Evolutionary conservation across 2,888 invertebrate species (phyloP).

Genomic region (Agriotes lineatus): DNA sequence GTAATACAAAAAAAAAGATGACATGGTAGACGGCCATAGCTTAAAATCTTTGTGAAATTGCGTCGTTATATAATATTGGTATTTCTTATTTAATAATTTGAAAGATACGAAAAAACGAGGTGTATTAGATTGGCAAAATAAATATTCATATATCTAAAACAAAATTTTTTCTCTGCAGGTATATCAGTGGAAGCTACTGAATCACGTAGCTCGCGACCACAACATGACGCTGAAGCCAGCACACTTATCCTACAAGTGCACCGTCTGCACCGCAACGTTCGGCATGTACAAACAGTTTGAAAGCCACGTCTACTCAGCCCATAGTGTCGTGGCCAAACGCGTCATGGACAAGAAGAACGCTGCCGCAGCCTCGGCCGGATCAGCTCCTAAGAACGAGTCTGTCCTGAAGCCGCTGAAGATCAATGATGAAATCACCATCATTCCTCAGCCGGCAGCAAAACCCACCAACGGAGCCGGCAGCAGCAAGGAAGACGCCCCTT

Average conservation of each 20-base stretch:
- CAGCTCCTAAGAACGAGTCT: conserved; percentile 70
- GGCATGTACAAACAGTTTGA: conserved; percentile 96
- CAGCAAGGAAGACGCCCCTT: conserved; percentile 43
- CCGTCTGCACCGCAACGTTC: conserved; percentile 94
- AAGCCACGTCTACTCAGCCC: conserved; percentile 93
- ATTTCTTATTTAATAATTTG: too few relatives aligned
- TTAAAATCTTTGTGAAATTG: too few relatives aligned
- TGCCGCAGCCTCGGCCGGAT: conserved; percentile 60
- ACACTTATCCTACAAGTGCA: conserved; percentile 94
- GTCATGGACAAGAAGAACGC: conserved; percentile 81
- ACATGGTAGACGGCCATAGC: too few relatives aligned
- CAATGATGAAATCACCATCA: conserved; percentile 91
- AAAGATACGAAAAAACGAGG: too few relatives aligned
- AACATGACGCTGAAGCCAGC: conserved; percentile 92
- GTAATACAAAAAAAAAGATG: too few relatives aligned
- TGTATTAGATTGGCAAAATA: too few relatives aligned
- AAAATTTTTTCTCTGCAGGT: conserved; percentile 73
- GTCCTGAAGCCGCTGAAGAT: conserved; percentile 85
- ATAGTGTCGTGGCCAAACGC: conserved; percentile 89
- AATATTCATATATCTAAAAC: too few relatives aligned
- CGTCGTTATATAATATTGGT: too few relatives aligned
- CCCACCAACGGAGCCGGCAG: conserved; percentile 45
- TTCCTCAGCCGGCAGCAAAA: conserved; percentile 83
- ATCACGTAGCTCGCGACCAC: conserved; percentile 93
- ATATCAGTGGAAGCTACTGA: conserved; percentile 92